phyloP scores from a whole-genome alignment of 2,888 invertebrate species.

The Lamellibrachia columna region DNA sequence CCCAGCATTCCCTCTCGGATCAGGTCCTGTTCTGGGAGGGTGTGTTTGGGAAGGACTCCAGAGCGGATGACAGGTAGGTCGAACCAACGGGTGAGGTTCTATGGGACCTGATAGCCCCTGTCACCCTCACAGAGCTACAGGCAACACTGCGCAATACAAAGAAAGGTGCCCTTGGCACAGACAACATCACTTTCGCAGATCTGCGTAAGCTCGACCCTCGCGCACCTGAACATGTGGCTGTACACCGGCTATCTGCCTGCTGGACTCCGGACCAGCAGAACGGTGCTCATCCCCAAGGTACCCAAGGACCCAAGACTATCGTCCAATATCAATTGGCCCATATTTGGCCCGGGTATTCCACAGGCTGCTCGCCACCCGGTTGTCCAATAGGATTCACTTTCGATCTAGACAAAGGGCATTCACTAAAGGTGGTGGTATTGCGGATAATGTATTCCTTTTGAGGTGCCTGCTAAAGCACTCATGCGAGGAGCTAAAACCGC shows the following conservation, averaged over 20 bases:
- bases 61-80: neutral
- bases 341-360: neutral
- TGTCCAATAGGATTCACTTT: neutral
- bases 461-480: neutral
- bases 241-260: slow-evolving; percentile 7
- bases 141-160: neutral
- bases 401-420: neutral
- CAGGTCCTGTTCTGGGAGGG: neutral
- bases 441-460: neutral
- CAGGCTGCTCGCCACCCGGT: neutral
- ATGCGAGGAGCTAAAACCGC: neutral
- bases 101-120: neutral
- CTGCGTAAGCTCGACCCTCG: neutral
- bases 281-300: neutral
- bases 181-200: neutral
- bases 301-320: neutral
- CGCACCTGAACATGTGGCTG: slow-evolving; percentile 18
- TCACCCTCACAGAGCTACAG: neutral
- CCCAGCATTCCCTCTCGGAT: neutral
- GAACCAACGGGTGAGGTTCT: neutral
- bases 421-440: neutral
- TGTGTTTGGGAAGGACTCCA: neutral
- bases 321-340: neutral
- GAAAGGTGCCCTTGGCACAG: neutral
- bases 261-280: neutral